Evolutionary conservation across 2,113 vertebrate genomes (phyloP).

Genomic region (Corvus moneduloides): DNA sequence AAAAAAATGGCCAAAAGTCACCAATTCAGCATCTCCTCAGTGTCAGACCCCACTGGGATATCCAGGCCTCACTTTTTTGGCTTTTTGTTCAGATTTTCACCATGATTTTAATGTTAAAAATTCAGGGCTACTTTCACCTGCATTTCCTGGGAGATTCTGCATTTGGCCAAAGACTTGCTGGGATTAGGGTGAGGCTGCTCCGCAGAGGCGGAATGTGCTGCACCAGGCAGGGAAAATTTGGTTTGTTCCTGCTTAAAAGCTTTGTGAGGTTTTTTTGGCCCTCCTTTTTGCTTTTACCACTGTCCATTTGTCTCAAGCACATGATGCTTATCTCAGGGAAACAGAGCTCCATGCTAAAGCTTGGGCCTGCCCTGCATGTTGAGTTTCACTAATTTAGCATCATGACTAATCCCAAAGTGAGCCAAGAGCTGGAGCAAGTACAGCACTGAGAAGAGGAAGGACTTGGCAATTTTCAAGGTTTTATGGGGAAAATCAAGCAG

Average conservation of each 20-base stretch:
- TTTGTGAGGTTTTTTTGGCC: background rate
- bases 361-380: background rate
- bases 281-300: background rate
- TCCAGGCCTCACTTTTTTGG: background rate
- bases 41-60: no score
- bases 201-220: background rate
- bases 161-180: background rate
- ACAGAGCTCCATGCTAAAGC: background rate
- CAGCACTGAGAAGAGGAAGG: background rate
- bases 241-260: background rate
- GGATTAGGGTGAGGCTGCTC: accelerated
- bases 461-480: background rate
- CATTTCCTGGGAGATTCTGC: background rate
- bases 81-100: background rate
- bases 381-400: background rate
- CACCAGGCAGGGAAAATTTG: background rate
- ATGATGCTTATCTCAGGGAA: background rate
- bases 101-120: background rate
- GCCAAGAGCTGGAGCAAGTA: background rate
- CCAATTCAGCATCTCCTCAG: background rate
- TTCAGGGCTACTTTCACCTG: background rate
- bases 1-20: background rate
- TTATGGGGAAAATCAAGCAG: background rate
- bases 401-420: background rate
- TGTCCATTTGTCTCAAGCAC: background rate